Evolutionary conservation across 2,888 invertebrate species (phyloP), one percentile per base, ranked within the genome.

Genomic region (Actias luna): DNA sequence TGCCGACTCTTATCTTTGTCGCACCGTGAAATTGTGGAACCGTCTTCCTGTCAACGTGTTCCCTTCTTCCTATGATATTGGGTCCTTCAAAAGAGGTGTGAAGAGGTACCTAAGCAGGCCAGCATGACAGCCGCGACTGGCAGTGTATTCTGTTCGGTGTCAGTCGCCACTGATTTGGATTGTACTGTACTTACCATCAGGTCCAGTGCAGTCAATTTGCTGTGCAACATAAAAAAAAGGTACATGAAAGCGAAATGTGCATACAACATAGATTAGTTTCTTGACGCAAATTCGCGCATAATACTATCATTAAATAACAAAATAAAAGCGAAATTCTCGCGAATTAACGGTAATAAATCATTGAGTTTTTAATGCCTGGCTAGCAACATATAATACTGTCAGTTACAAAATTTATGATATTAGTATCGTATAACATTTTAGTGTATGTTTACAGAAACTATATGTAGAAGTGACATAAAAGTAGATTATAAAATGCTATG

Each of bases 241-340:
- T n/a, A 42, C 16, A 42, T 42, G 2, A 42, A 42, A 42, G 42
- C 16, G 16, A 42, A 42, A 16, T 42, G 7, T 42, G 42, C 59
- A 61, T 42, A 63, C n/a, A n/a, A 27, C 29, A 29, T n/a, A 4
- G 52, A 52, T 31, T 29, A 12, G 12, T 18, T 12, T 46, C 50
- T 72, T 81, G 83, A 84, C 82, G 84, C 74, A 82, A 74, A 74
- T 76, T 73, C 69, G 57, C 68, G 76, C 77, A 85, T 83, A 88
- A 82, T 82, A 80, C 69, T 72, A 69, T 67, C 73, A 78, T 85
- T 83, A 87, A 84, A 76, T 65, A 63, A 39, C 63, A 74, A 70
- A 72, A 76, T 74, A 74, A 77, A 78, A 70, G 74, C 67, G 72
- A 76, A 72, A 77, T 76, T 69, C 66, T 68, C 68, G 63, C 65